Percentiles rank a stretch among this genome's conserved stretches.
These are phyloP conservation scores for Neopipo cinnamomea DNA, from an alignment of 2,113 vertebrate species.

Conservation along the genomic window DNA sequence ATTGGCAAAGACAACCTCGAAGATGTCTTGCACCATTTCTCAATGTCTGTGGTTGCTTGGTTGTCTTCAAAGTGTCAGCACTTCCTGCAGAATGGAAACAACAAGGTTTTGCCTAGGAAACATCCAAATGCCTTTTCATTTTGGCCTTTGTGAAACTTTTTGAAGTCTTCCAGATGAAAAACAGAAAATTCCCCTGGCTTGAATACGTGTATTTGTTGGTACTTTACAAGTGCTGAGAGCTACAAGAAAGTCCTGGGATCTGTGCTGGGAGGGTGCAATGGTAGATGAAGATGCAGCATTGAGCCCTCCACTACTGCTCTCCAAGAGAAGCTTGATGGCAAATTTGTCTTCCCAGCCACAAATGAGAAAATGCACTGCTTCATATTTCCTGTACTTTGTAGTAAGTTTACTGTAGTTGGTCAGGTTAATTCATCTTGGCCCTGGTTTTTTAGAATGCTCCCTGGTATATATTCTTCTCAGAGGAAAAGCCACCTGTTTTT, in stretches of 20 bases:
- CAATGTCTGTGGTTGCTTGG: background rate
- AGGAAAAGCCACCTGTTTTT: background rate
- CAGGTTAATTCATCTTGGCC: background rate
- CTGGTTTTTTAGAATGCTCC: background rate
- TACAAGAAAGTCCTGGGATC: background rate
- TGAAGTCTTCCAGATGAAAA: slow-evolving; percentile 24
- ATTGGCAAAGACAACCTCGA: background rate
- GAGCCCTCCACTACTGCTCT: background rate
- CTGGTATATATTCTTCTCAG: background rate
- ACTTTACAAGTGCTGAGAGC: background rate
- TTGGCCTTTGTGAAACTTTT: slow-evolving; percentile 18
- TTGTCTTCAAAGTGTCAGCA: slow-evolving; percentile 12
- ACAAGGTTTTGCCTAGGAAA: slow-evolving; percentile 39
- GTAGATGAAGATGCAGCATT: background rate
- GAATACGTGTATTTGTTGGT: background rate
- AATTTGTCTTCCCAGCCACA: background rate
- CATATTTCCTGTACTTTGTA: background rate
- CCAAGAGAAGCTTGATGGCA: background rate
- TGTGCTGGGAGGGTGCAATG: background rate
- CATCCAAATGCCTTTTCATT: slow-evolving; percentile 6
- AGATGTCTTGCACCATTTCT: background rate
- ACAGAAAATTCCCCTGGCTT: background rate
- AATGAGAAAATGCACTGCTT: background rate
- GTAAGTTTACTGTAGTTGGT: background rate
- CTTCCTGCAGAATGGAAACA: slow-evolving; percentile 18